These are phyloP conservation scores for Falco novaeseelandiae DNA, from an alignment of 2,797 vertebrate species.

Conservation along the genomic window DNA sequence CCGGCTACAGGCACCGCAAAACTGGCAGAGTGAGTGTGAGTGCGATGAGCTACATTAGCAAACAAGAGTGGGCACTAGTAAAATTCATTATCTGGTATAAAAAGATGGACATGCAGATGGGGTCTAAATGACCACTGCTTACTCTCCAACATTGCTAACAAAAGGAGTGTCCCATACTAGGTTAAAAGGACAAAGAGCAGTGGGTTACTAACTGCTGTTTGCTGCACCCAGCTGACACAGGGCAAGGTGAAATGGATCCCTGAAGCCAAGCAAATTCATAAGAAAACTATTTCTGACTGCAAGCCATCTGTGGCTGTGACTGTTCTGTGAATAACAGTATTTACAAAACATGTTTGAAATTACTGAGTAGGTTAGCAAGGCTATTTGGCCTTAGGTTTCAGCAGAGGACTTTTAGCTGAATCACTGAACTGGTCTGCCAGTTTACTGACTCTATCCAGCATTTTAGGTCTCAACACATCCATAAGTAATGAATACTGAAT, in stretches of 20 bases:
- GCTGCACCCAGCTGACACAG: not conserved
- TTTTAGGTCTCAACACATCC: not conserved
- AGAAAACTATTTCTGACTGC: not conserved
- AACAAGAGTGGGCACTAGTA: not conserved
- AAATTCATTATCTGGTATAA: not conserved
- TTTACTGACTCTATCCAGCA: not conserved
- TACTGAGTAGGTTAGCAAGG: not conserved
- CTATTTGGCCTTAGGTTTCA: not conserved
- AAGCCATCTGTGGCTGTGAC: not conserved
- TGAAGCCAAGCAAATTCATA: not conserved
- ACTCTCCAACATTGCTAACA: not conserved
- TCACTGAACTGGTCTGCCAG: not conserved
- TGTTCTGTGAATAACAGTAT: not conserved
- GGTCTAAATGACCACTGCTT: not conserved
- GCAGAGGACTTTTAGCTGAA: constrained; percentile 3
- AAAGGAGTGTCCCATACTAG: not conserved
- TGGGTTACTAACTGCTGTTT: not conserved
- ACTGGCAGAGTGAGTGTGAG: not conserved
- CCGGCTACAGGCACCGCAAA: not conserved
- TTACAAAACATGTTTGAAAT: not conserved
- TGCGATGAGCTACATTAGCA: not conserved
- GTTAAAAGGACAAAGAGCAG: not conserved
- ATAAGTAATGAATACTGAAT: not conserved
- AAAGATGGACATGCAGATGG: not conserved
- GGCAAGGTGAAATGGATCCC: not conserved